phyloP scores from a whole-genome alignment of 2,797 vertebrate genomes.

The Chaunax sp. region DNA sequence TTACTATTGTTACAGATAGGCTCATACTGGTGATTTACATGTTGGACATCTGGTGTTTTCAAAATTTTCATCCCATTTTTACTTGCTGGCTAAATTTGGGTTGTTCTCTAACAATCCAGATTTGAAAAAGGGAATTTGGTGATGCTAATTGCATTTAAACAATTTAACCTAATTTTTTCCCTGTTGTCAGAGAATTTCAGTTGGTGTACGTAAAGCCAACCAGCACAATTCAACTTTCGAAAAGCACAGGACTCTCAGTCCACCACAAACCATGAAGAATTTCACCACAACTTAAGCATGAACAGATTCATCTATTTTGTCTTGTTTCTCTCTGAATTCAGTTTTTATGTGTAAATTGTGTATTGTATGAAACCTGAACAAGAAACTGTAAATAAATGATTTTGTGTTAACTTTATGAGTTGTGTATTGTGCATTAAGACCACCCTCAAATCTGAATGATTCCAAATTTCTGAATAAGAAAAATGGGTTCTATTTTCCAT shows the following conservation, averaged over 20 bases:
- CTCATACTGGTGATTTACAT: not conserved
- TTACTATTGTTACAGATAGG: not conserved
- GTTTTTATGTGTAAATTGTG: constrained; percentile 79
- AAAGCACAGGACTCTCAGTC: constrained; percentile 11
- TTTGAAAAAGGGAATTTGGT: not conserved
- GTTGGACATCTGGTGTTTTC: not conserved
- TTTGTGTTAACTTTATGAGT: constrained; percentile 62
- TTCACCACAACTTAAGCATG: constrained; percentile 15
- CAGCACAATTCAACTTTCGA: constrained; percentile 5
- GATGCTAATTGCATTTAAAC: constrained; percentile 17
- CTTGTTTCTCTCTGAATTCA: constrained; percentile 50
- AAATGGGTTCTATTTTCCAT: not conserved
- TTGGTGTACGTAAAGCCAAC: not conserved
- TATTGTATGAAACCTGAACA: constrained; percentile 74
- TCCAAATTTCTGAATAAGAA: not conserved
- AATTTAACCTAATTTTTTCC: constrained; percentile 6
- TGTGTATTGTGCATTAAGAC: not conserved
- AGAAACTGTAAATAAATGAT: constrained; percentile 85
- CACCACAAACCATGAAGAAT: constrained; percentile 26
- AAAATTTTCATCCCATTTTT: not conserved
- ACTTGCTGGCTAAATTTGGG: not conserved
- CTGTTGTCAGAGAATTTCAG: constrained; percentile 9
- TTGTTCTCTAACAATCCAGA: constrained; percentile 1
- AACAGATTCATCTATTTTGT: constrained; percentile 53
- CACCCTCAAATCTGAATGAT: no score